Evolutionary conservation across 2,888 invertebrate species (phyloP), one percentile per base, ranked within the genome.

Genomic region (Pandemis corylana): DNA sequence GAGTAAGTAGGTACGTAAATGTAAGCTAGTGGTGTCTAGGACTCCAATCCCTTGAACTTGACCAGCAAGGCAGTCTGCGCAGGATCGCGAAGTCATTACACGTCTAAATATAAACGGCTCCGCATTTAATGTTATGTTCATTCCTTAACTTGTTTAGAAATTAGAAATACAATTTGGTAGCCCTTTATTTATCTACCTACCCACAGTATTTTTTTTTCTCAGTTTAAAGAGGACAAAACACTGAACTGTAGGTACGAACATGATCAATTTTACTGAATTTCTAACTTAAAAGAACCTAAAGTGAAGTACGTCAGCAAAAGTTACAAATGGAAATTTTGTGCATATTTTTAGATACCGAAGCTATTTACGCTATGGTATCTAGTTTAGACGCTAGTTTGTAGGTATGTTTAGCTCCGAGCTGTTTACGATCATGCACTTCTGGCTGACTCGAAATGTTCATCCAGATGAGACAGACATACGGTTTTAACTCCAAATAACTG

Each of bases 41-140:
- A 78, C n/a, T n/a, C 51, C 12, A 51, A 83, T 81, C 78, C 85
- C 86, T 86, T 86, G 86, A 87, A 86, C 86, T 84, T 84, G 82
- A 83, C 86, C 85, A 82, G 10, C 42, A 51, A 85, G 82, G 7
- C 49, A 51, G 51, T n/a, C n/a, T 6, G n/a, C 51, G 71, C 63
- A 70, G 63, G 68, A 81, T 84, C 83, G 83, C 78, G 83, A 20
- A 68, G 73, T 69, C 46, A 63, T 73, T 69, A 46, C 53, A 44
- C 73, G 59, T 64, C 36, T 68, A 64, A 68, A 73, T 68, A 56
- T 62, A 62, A 67, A 62, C 67, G 28, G 51, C 15, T 41, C 71
- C 49, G 36, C 51, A 62, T 28, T 62, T 13, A 49, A 10, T 12
- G 67, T 20, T 67, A 41, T 28, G 36, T 62, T 51, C 44, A 68